A percentile compares a stretch with the other conserved stretches of the same genome.
Conservation (phyloP, 2,888 invertebrate genomes). For the Dasypolia templi region DNA sequence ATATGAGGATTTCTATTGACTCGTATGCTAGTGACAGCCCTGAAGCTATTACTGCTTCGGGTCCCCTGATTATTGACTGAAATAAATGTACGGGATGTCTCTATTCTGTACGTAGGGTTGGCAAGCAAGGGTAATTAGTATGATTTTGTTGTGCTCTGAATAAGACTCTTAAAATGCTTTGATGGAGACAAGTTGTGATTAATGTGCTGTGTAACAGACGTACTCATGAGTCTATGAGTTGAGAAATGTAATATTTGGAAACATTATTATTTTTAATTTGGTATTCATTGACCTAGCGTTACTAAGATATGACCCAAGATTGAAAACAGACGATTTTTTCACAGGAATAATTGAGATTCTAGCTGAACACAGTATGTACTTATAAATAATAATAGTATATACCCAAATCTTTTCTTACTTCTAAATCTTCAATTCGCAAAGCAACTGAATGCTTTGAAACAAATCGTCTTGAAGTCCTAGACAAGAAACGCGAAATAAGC, state of each 20-base stretch:
- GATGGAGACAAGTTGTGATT: conserved; percentile 29
- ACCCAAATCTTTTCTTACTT: no score
- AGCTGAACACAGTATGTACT: no score
- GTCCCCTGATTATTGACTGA: conserved; percentile 77
- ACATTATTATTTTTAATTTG: neutral
- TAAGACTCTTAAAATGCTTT: conserved; percentile 28
- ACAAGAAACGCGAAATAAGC: no score
- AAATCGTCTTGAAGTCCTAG: no score
- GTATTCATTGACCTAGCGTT: neutral
- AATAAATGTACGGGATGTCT: conserved; percentile 72
- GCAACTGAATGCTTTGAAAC: no score
- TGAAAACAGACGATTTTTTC: neutral
- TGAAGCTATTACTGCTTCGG: conserved; percentile 74
- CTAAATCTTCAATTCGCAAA: no score
- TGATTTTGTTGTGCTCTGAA: conserved; percentile 50
- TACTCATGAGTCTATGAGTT: neutral
- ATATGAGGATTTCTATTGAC: conserved; percentile 81
- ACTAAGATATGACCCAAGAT: neutral
- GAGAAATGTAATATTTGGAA: neutral
- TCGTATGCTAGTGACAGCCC: conserved; percentile 77
- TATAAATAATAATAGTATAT: no score
- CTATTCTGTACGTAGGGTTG: conserved; percentile 66
- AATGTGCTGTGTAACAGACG: conserved; percentile 16
- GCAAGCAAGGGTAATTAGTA: conserved; percentile 56
- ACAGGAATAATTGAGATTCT: no score